phyloP scores from a whole-genome alignment of 2,797 vertebrate species.

The Urophycis tenuis region DNA sequence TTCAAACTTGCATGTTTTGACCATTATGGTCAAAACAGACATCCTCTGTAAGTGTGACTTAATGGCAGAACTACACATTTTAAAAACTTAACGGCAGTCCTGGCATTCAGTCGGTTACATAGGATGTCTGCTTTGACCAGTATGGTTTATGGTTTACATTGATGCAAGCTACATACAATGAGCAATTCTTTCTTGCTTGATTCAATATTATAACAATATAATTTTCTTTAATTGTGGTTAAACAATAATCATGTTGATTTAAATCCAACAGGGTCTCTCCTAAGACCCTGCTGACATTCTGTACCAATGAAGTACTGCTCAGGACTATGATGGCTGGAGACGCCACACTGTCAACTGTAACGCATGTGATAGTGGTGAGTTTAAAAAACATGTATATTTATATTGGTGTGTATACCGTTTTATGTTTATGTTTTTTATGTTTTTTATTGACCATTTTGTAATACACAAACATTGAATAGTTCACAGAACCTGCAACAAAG shows the following conservation, averaged over 20 bases:
- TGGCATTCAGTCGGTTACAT: too few species aligned
- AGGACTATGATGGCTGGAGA: conserved; percentile 90
- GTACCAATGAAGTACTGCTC: conserved; percentile 88
- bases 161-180: too few species aligned
- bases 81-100: too few species aligned
- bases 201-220: neutral
- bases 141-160: too few species aligned
- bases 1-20: too few species aligned
- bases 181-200: too few species aligned
- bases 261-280: conserved; percentile 79
- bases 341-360: conserved; percentile 76
- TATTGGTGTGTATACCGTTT: neutral
- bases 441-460: neutral
- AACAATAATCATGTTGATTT: conserved; percentile 19
- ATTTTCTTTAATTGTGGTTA: neutral
- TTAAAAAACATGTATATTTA: neutral
- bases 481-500: too few species aligned
- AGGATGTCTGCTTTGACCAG: too few species aligned
- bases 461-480: too few species aligned
- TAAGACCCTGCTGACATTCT: conserved; percentile 91
- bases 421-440: neutral
- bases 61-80: too few species aligned
- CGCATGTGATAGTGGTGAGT: conserved; percentile 91
- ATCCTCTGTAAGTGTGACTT: too few species aligned
- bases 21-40: too few species aligned